These are phyloP conservation scores for Recurvirostra avosetta DNA, from an alignment of 2,113 vertebrate genomes.

Conservation along the genomic window DNA sequence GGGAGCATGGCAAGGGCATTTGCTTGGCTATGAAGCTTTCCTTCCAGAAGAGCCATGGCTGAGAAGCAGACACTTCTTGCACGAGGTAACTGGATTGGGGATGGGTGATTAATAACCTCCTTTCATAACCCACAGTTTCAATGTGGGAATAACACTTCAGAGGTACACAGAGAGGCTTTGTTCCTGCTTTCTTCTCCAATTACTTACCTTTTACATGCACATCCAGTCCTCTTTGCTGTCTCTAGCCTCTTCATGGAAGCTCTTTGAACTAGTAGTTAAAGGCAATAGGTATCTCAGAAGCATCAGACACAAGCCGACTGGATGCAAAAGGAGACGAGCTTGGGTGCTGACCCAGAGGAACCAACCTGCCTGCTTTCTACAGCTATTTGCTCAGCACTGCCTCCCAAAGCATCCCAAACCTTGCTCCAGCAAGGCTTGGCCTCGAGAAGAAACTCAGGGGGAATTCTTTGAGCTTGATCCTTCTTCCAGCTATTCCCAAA, in stretches of 20 bases:
- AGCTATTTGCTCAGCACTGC: background rate
- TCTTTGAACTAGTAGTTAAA: background rate
- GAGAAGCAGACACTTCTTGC: background rate
- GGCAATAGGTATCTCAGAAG: background rate
- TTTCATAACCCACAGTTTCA: background rate
- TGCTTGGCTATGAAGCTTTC: background rate
- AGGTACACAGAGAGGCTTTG: background rate
- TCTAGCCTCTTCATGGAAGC: background rate
- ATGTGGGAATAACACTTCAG: background rate
- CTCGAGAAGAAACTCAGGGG: background rate
- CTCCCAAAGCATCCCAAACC: background rate
- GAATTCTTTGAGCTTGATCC: background rate
- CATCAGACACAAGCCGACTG: background rate
- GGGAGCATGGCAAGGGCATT: background rate
- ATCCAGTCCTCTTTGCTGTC: background rate
- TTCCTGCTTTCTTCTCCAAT: background rate
- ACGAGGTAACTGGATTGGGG: background rate
- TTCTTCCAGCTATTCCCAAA: background rate
- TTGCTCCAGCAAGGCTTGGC: background rate
- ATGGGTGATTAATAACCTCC: background rate
- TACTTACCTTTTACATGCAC: background rate
- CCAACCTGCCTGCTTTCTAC: background rate
- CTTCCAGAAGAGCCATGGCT: background rate
- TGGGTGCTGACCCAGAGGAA: background rate
- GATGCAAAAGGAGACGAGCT: background rate